Evolutionary conservation across 2,888 invertebrate species (phyloP).

Genomic region (Mactromeris polynyma): DNA sequence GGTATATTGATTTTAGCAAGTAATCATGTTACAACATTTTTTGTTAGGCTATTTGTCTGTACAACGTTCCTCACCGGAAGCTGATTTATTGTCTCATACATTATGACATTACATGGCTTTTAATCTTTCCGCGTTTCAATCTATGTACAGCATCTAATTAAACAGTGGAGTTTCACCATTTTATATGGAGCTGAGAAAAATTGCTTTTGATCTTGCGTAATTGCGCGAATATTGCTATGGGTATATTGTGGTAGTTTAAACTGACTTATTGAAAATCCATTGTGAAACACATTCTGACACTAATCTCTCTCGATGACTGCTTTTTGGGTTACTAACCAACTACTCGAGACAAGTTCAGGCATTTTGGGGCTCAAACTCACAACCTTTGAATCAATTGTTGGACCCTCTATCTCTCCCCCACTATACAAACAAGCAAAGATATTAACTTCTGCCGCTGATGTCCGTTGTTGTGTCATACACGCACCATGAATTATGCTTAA

Average conservation of each 20-base stretch:
- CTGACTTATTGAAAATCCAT: too few relatives aligned
- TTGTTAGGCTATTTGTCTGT: neutral
- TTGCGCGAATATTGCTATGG: neutral
- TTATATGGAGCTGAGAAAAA: neutral
- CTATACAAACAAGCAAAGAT: too few relatives aligned
- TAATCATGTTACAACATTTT: neutral
- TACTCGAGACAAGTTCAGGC: too few relatives aligned
- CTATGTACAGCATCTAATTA: neutral
- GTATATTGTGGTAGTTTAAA: too few relatives aligned
- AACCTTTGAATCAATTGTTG: too few relatives aligned
- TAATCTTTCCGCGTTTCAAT: neutral
- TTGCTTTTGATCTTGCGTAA: constrained; percentile 5
- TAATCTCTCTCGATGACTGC: too few relatives aligned
- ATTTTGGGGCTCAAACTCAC: too few relatives aligned
- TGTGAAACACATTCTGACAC: too few relatives aligned
- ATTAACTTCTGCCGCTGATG: too few relatives aligned
- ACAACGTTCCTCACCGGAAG: neutral
- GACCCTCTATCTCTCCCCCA: too few relatives aligned
- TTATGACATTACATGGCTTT: constrained; percentile 4
- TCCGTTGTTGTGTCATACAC: neutral
- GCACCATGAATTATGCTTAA: neutral
- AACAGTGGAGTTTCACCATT: neutral
- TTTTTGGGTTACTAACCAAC: too few relatives aligned
- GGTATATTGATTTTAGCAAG: constrained; percentile 1
- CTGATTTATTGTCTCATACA: neutral